Evolutionary conservation across 2,888 invertebrate species (phyloP).

Genomic region (Eudasyphora cyanicolor): DNA sequence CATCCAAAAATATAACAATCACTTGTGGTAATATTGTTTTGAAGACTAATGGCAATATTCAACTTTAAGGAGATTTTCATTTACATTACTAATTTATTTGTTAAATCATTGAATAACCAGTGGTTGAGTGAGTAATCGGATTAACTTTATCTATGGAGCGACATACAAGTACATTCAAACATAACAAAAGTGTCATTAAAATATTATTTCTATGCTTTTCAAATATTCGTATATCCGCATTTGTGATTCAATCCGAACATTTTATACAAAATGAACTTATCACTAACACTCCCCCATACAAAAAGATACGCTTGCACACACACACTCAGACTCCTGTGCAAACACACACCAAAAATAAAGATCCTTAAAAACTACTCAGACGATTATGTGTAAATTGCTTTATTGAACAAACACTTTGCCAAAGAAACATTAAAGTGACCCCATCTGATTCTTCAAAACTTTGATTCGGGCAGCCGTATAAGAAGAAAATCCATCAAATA

Average conservation of each 20-base stretch:
- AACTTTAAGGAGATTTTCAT: neutral
- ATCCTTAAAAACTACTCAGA: constrained; percentile 59
- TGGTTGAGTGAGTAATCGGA: constrained; percentile 45
- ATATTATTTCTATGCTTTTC: constrained; percentile 38
- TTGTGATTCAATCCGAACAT: neutral
- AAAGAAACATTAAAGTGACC: constrained; percentile 14
- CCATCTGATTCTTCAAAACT: constrained; percentile 6
- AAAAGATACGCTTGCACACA: neutral
- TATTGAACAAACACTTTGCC: constrained; percentile 5
- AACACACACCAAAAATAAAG: constrained; percentile 12
- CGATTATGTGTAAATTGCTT: constrained; percentile 60
- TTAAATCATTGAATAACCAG: constrained; percentile 1
- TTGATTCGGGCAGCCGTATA: neutral
- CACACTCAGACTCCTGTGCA: too few species aligned
- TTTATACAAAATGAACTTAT: constrained; percentile 48
- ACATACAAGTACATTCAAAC: too few species aligned
- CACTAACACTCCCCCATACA: neutral
- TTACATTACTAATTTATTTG: neutral
- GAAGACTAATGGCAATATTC: too few species aligned
- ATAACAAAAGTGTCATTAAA: constrained; percentile 41
- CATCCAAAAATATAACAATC: too few species aligned
- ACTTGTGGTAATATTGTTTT: too few species aligned
- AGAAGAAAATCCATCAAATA: constrained; percentile 32
- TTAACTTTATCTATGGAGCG: constrained; percentile 57
- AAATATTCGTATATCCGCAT: neutral